Evolutionary conservation across 2,888 invertebrate genomes (phyloP), one percentile per base, ranked within the genome.

Genomic region (Drosophila lutescens): DNA sequence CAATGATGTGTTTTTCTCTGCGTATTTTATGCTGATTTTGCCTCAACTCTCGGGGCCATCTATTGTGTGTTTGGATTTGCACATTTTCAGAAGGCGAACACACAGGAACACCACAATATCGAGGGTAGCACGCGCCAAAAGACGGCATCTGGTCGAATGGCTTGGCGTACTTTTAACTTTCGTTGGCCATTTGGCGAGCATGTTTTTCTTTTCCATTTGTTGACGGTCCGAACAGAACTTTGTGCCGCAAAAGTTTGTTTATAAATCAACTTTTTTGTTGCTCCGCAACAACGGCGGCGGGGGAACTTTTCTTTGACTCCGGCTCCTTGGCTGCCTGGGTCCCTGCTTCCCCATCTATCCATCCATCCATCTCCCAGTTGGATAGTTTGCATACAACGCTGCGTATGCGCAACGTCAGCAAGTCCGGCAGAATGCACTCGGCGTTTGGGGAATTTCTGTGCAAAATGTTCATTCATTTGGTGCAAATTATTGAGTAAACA

Each of bases 211-310:
- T 49, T 53, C 51, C 78, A 66, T 77, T 86, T 84, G 81, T 68
- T 73, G 82, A 68, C 56, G 73, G 79, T 76, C 69, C 75, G 73
- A 77, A 74, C 67, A 76, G 63, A 81, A 79, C 74, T 81, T 86
- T 56, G 63, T 74, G 67, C 60, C 66, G 66, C 78, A 84, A 53
- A 80, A 80, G 80, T 80, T 80, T 86, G 81, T 84, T 80, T 80
- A 76, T 86, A 86, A 86, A 86, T 86, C 87, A 86, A 78, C 72
- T 84, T 79, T 85, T 80, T 80, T 51, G 63, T 50, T 44, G 43
- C 26, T 17, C 17, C 34, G 8, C 57, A 44, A 15, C 57, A 44
- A 15, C 23, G 17, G 26, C 6, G 10, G 13, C 4, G 30, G 41
- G 63, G 34, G 57, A 55, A 68, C 30, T 56, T 69, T 67, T 69